Base-by-base conservation (phyloP, 2,113 vertebrate species). In the Danionella cerebrum region DNA sequence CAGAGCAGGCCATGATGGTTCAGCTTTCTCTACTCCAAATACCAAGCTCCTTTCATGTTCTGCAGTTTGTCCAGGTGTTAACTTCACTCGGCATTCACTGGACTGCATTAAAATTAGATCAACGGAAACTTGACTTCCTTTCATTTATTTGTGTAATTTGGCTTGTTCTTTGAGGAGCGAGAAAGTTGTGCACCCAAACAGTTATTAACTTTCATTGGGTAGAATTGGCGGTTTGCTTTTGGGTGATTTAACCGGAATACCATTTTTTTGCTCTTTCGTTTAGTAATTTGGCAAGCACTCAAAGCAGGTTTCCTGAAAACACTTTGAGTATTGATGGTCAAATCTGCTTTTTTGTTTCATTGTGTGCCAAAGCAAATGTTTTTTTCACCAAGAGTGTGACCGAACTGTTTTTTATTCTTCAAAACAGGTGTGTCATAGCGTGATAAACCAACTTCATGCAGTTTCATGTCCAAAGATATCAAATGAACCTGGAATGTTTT, bases 231-330 rank as follows among this genome's bases (percentile, higher is more conserved):
- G 84, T 85, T 80, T 83, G 80, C 79, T 74, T 84, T 82, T 84
- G 82, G 79, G 83, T 84, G 79, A 79, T 89, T 84, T 84, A 87
- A 89, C 86, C 89, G 86, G 86, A 89, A 90, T 1, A 82, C 90
- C 86, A 91, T 83, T 87, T 89, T 59, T 31, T 48, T 31, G 44
- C 52, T 45, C 29, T 27, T 47, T 64, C 19, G 51, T 24, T 11
- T 51, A 55, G 57, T 14, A 57, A 64, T 78, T 88, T 90, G 85
- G 90, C 90, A 89, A 84, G 85, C 75, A 72, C 83, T 74, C 79
- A 85, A 91, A 93, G 95, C 94, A 92, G 90, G 89, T 90, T 96
- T 97, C 95, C 95, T 93, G 93, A 89, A 90, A 91, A 91, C 77
- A 59, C 78, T 83, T 91, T 92, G 88, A 91, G 90, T 75, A 81